A percentile compares a stretch with the other conserved stretches of the same genome.
phyloP scores from a whole-genome alignment of 2,888 invertebrate genomes.

The Monopis laevigella region DNA sequence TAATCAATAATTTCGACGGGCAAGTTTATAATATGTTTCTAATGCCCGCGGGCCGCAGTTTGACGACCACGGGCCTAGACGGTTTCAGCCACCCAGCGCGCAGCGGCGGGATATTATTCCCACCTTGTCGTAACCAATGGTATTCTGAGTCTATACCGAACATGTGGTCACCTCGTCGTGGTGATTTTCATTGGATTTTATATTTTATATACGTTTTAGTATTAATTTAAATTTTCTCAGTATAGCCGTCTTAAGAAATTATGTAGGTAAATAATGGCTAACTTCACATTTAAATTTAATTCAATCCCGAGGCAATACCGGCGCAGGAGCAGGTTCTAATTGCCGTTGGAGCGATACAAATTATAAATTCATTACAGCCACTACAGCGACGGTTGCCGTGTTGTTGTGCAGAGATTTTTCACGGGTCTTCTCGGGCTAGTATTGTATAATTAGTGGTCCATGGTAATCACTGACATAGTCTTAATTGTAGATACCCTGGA shows the following conservation, averaged over 20 bases:
- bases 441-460: slow-evolving; percentile 8
- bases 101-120: too few species aligned
- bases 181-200: too few species aligned
- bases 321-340: slow-evolving; percentile 27
- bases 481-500: slow-evolving; percentile 7
- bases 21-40: too few species aligned
- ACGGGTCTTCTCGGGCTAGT: slow-evolving; percentile 1
- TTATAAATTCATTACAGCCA: slow-evolving; percentile 53
- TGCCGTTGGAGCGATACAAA: slow-evolving; percentile 36
- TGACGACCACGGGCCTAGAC: too few species aligned
- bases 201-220: too few species aligned
- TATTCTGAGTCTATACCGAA: too few species aligned
- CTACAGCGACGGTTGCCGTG: slow-evolving; percentile 7
- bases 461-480: slow-evolving; percentile 4
- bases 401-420: slow-evolving; percentile 5
- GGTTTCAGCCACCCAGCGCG: too few species aligned
- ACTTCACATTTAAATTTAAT: slow-evolving; percentile 9
- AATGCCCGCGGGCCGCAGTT: too few species aligned
- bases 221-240: too few species aligned
- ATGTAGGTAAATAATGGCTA: slow-evolving; percentile 5
- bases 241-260: slow-evolving; percentile 3
- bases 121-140: too few species aligned
- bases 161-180: too few species aligned
- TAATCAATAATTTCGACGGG: too few species aligned
- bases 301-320: slow-evolving; percentile 6